Percentiles rank a stretch among this genome's conserved stretches.
Conservation (phyloP, 2,888 invertebrate species). For the Odontocolon sp. region DNA sequence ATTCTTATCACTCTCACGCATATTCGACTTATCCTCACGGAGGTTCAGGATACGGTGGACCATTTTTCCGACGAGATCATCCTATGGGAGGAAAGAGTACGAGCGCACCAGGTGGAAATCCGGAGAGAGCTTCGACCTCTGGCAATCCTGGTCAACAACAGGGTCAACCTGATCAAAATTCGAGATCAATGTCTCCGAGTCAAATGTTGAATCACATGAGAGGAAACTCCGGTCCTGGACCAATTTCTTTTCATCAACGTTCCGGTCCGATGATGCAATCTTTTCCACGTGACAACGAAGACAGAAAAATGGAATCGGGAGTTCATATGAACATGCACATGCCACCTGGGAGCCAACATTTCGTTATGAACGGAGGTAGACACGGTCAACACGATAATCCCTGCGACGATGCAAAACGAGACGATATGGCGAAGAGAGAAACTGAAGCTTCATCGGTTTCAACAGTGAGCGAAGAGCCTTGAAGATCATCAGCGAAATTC, state of each 20-base stretch:
- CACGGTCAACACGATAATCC: not conserved
- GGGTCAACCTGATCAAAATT: not conserved
- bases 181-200: not conserved
- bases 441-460: no score
- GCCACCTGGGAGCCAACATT: conserved; percentile 21
- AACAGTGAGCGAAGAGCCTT: no score
- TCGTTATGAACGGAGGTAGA: not conserved
- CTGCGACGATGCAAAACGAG: not conserved
- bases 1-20: not conserved
- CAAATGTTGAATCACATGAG: conserved; percentile 45
- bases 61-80: not conserved
- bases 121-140: not conserved
- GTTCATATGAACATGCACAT: conserved; percentile 26
- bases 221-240: not conserved
- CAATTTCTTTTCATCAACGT: not conserved
- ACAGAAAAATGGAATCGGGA: not conserved
- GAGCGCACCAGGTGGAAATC: not conserved
- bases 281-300: conserved; percentile 23
- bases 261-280: conserved; percentile 18
- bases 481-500: no score
- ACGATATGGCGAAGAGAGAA: conserved; percentile 22
- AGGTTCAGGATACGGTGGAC: not conserved
- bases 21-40: not conserved
- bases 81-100: not conserved
- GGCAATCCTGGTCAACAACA: not conserved